Percentiles rank a stretch among this genome's conserved stretches.
Conservation (phyloP, 2,797 vertebrate genomes). For the Malurus splendens region DNA sequence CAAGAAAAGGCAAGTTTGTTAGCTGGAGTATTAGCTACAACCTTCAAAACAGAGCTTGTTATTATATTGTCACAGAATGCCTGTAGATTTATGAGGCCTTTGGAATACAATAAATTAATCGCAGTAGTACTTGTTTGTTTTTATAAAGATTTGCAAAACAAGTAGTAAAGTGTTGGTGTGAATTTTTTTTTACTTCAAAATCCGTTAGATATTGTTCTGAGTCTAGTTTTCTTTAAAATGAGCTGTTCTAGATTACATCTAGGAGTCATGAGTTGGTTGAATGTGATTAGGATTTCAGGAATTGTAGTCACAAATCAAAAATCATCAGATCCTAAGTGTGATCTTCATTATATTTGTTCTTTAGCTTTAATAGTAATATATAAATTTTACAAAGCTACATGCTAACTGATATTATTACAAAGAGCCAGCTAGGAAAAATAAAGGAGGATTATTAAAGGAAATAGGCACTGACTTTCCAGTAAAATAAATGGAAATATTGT, state of each 20-base stretch:
- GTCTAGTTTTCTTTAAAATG: background rate
- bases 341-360: background rate
- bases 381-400: conserved; percentile 4
- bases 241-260: background rate
- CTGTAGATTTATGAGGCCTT: conserved; percentile 56
- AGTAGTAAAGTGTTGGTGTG: conserved; percentile 38
- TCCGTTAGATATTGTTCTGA: conserved; percentile 1
- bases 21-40: conserved; percentile 29
- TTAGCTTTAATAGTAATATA: background rate
- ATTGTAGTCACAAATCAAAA: background rate
- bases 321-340: background rate
- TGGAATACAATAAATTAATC: conserved; percentile 66
- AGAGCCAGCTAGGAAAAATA: background rate
- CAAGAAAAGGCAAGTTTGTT: conserved; percentile 24
- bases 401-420: background rate
- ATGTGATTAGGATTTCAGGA: background rate
- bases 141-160: conserved; percentile 52
- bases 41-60: conserved; percentile 59
- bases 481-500: conserved; percentile 44
- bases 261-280: background rate
- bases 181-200: conserved; percentile 32
- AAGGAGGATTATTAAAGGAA: conserved; percentile 6
- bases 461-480: background rate
- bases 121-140: conserved; percentile 62
- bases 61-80: conserved; percentile 46